These are phyloP conservation scores for Mesitornis unicolor DNA, from an alignment of 2,113 vertebrate genomes.

Conservation along the genomic window DNA sequence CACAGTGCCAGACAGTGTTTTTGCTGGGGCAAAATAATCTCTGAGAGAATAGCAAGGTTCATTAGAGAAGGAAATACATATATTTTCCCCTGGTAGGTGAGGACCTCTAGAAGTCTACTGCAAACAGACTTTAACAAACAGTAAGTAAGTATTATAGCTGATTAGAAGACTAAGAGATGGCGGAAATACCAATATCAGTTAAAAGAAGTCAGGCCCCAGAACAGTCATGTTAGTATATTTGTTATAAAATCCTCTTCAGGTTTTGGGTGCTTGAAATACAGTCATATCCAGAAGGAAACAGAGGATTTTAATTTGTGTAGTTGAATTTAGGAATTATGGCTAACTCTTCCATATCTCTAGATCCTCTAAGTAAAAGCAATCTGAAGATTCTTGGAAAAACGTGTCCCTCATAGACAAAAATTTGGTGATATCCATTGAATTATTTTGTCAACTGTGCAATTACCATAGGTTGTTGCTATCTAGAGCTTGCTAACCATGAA, in stretches of 20 bases:
- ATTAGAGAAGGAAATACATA: background rate
- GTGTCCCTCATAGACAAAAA: background rate
- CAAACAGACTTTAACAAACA: background rate
- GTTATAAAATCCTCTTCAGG: background rate
- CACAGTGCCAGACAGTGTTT: background rate
- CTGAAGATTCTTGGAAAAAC: background rate
- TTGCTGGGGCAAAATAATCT: background rate
- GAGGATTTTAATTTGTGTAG: background rate
- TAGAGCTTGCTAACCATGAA: background rate
- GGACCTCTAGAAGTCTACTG: background rate
- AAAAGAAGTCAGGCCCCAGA: background rate
- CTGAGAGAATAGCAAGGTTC: background rate
- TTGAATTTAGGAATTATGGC: background rate
- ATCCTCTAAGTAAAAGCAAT: background rate
- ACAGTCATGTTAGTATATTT: background rate
- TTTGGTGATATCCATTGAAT: background rate
- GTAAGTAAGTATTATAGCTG: background rate
- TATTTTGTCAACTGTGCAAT: background rate
- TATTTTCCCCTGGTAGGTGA: background rate
- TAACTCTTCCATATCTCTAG: background rate
- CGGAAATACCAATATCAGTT: background rate
- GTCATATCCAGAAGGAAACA: background rate
- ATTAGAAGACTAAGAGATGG: background rate
- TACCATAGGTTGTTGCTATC: background rate
- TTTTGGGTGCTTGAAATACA: background rate